Base-by-base conservation (phyloP, 2,113 vertebrate species). In the Platichthys stellatus region DNA sequence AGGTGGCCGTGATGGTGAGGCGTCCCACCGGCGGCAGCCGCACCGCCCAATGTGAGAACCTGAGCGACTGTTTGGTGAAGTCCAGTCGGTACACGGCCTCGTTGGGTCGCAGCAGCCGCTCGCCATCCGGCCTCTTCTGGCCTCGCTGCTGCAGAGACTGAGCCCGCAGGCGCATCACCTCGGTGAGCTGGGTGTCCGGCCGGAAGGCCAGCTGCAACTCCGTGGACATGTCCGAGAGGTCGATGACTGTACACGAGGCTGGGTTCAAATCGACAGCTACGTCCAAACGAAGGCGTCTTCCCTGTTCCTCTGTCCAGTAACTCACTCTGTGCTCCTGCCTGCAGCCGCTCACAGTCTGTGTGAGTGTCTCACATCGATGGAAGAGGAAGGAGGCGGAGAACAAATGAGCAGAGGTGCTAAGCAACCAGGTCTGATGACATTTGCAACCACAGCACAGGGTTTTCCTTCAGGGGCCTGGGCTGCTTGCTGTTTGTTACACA, bases 111-210 rank as follows among this genome's bases (percentile, higher is more conserved):
- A 98, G 95, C 77, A 98, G 92, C 14, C 94, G 95, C 90, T 98
- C 97, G 0, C 97, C 97, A 0, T 98, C 96, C 94, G 96, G 97
- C 15, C 95, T 91, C 84, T 88, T 96, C 86, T 85, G 6, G 0
- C 94, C 93, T 0, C 88, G 95, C 80, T 97, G 96, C 87, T 95
- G 95, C 83, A 99, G 95, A 63, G 95, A 97, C 86, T 96, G 96
- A 28, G 90, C 94, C 0, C 97, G 92, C 74, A 97, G 92, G 3
- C 92, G 82, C 97, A 98, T 97, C 94, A 95, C 89, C 79, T 76
- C 92, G 0, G 96, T 97, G 91, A 98, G 95, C 78, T 95, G 89
- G 12, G 64, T 47, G 26, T 98, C 96, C 0, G 53, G 90, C 17
- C 81, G 38, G 28, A 98, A 95, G 0, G 87, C 86, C 76, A 97